Conservation (phyloP, 1,140 invertebrate genomes). For the Zaprionus capensis region DNA sequence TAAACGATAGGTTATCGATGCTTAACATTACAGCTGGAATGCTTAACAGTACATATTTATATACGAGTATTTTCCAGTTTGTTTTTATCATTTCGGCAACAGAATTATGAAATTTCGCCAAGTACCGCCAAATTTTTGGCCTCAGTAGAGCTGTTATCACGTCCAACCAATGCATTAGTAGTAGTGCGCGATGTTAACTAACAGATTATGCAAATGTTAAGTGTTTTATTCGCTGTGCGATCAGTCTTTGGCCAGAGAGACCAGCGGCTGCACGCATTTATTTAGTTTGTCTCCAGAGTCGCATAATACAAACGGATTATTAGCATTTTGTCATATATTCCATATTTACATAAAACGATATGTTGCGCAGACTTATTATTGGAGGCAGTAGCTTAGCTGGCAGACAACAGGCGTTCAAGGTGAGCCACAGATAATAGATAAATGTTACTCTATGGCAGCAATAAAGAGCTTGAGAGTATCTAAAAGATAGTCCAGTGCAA, state of each 20-base stretch:
- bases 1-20: background rate
- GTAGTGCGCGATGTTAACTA: slow-evolving; percentile 4
- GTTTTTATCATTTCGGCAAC: slow-evolving; percentile 1
- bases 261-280: background rate
- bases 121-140: background rate
- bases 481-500: background rate
- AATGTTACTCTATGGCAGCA: background rate
- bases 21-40: background rate
- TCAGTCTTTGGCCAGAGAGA: slow-evolving; percentile 7
- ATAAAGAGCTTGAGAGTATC: background rate
- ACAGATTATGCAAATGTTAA: slow-evolving; percentile 12
- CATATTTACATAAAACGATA: slow-evolving; percentile 24
- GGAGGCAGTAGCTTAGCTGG: slow-evolving; percentile 7
- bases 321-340: background rate
- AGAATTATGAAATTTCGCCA: background rate
- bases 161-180: background rate
- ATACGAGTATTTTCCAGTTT: background rate
- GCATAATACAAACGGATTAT: background rate
- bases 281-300: background rate
- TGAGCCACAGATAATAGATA: slow-evolving; percentile 15
- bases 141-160: background rate
- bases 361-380: slow-evolving; percentile 44
- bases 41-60: background rate
- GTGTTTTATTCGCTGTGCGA: background rate
- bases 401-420: slow-evolving; percentile 43